Evolutionary conservation across 2,797 vertebrate species (phyloP), one percentile per base, ranked within the genome.

Genomic region (Melanotaenia pygmaea): DNA sequence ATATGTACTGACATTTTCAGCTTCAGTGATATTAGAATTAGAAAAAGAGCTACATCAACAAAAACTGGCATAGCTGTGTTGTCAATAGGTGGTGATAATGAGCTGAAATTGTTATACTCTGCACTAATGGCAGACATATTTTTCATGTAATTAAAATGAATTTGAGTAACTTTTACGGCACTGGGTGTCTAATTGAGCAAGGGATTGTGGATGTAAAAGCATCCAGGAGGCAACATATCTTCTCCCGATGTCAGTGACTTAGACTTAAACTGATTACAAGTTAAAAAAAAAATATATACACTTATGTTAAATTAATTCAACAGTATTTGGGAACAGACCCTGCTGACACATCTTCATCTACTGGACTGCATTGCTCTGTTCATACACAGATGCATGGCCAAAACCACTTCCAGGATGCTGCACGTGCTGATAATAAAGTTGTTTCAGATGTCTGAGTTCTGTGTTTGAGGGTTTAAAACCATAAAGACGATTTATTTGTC

Each of bases 401-500:
- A 70, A 84, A 59, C 56, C n/a, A 45, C 64, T 81, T 69, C 51
- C 76, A 61, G 62, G 38, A n/a, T 64, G 57, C 62, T 74, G 26
- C 77, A 56, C 67, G 68, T 14, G 30, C 70, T 63, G 59, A 88
- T 81, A 75, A 79, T 78, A 69, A 85, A 86, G 79, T 64, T 37
- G 43, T 74, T 85, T 69, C 1, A 16, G 57, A 83, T 72, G 67
- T 89, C 43, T 76, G 65, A 65, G 62, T 67, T 77, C 66, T 80
- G 59, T 75, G 64, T 77, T 84, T 51, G 56, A 32, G 37, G 51
- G 53, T 89, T 79, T 70, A 57, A 77, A 91, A 61, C 72, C 68
- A 30, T 38, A 67, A 82, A 79, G 76, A 83, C 86, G 80, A 90
- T 88, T 83, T 84, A 88, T 89, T 64, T 75, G 14, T 85, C 64